Percentiles rank a stretch among this genome's conserved stretches.
Evolutionary conservation across 2,113 vertebrate species (phyloP).

Genomic region (Siniperca chuatsi): DNA sequence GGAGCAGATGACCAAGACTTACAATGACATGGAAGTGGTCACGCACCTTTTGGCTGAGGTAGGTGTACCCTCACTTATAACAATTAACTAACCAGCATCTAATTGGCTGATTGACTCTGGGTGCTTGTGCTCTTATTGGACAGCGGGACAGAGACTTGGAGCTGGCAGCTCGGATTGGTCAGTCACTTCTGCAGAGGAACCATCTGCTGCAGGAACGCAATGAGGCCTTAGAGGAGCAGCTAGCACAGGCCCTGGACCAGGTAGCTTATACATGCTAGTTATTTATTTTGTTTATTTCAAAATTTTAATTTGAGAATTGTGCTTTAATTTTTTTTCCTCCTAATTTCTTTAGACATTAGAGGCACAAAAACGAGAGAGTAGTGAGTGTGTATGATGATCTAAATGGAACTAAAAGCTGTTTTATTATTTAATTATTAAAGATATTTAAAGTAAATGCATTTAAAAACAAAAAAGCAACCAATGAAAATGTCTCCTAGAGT

Average conservation of each 20-base stretch:
- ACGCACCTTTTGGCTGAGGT: constrained; percentile 95
- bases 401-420: neutral
- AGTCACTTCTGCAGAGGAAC: constrained; percentile 95
- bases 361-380: too few relatives aligned
- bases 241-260: constrained; percentile 93
- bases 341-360: too few relatives aligned
- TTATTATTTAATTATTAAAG: neutral
- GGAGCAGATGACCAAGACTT: constrained; percentile 92
- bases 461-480: neutral
- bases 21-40: constrained; percentile 93
- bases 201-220: constrained; percentile 93
- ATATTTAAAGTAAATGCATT: neutral
- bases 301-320: too few relatives aligned
- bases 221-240: constrained; percentile 93
- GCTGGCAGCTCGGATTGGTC: constrained; percentile 96
- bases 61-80: neutral
- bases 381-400: too few relatives aligned
- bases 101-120: constrained; percentile 20
- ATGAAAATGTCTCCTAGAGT: too few relatives aligned
- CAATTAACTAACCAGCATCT: neutral
- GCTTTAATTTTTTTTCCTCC: too few relatives aligned
- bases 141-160: constrained; percentile 97
- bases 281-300: too few relatives aligned
- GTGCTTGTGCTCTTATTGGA: constrained; percentile 13
- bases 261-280: constrained; percentile 70